phyloP scores from a whole-genome alignment of 2,797 vertebrate genomes.

The Pipistrellus pygmaeus region DNA sequence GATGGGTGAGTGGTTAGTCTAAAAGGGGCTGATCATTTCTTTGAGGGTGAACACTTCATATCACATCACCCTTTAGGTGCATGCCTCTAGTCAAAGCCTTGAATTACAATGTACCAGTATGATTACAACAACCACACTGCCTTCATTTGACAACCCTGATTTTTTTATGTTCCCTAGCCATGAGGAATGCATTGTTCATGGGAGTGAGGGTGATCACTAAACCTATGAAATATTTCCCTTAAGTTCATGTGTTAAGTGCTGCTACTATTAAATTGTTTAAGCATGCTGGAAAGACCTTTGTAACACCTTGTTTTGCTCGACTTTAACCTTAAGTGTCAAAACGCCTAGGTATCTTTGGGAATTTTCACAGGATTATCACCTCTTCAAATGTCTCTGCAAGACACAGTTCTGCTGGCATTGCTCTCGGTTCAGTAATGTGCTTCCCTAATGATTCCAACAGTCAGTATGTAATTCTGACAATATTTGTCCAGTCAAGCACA shows the following conservation, averaged over 20 bases:
- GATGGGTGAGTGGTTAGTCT: background rate
- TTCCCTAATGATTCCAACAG: conserved; percentile 62
- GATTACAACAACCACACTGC: background rate
- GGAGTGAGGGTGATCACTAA: background rate
- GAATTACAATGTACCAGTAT: background rate
- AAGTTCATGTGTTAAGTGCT: conserved; percentile 43
- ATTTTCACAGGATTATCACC: conserved; percentile 75
- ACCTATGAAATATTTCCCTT: conserved; percentile 23
- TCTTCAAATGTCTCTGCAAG: conserved; percentile 66
- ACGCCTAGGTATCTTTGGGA: conserved; percentile 60
- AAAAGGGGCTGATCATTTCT: conserved; percentile 41
- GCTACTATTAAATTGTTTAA: conserved; percentile 58
- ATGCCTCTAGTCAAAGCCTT: conserved; percentile 38
- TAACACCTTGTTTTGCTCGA: conserved; percentile 72
- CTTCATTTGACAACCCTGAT: conserved; percentile 9
- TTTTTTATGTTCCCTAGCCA: background rate
- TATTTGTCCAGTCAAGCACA: conserved; percentile 9
- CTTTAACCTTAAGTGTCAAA: conserved; percentile 71
- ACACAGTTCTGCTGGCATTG: conserved; percentile 54
- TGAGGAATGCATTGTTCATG: background rate
- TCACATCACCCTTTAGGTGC: background rate
- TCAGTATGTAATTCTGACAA: conserved; percentile 34
- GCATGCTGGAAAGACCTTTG: conserved; percentile 62
- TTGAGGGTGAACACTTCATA: background rate
- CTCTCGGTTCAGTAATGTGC: conserved; percentile 45